Conservation (phyloP, 2,888 invertebrate genomes). For the Tipula vernalis region DNA sequence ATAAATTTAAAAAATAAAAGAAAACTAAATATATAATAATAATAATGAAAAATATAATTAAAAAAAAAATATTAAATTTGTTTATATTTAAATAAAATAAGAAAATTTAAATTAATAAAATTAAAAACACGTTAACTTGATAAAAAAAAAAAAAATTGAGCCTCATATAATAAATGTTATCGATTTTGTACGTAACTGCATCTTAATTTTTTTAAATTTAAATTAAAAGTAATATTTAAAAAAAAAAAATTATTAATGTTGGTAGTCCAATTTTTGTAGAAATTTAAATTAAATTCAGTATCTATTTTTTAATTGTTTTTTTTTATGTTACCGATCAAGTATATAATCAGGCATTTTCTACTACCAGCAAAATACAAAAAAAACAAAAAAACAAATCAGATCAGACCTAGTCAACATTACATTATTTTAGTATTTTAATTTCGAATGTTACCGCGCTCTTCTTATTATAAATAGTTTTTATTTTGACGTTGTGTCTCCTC, state of each 20-base stretch:
- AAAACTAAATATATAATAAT: neutral
- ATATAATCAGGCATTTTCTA: neutral
- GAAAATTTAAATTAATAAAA: slow-evolving; percentile 6
- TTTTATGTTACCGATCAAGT: neutral
- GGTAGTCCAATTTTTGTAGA: neutral
- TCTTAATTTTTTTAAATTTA: neutral
- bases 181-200: slow-evolving; percentile 11
- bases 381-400: neutral
- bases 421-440: neutral
- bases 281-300: neutral
- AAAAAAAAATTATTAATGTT: neutral
- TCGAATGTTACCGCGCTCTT: neutral
- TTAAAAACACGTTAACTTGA: slow-evolving; percentile 9
- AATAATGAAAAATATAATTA: slow-evolving; percentile 6
- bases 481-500: neutral
- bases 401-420: neutral
- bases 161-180: slow-evolving; percentile 12
- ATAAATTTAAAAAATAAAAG: neutral
- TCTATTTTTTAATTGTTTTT: neutral
- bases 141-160: slow-evolving; percentile 7
- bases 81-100: slow-evolving; percentile 10
- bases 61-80: slow-evolving; percentile 11
- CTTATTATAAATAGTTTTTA: neutral
- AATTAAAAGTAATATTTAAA: neutral
- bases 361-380: neutral